Evolutionary conservation across 2,113 vertebrate species (phyloP).

Genomic region (Isichthys henryi): DNA sequence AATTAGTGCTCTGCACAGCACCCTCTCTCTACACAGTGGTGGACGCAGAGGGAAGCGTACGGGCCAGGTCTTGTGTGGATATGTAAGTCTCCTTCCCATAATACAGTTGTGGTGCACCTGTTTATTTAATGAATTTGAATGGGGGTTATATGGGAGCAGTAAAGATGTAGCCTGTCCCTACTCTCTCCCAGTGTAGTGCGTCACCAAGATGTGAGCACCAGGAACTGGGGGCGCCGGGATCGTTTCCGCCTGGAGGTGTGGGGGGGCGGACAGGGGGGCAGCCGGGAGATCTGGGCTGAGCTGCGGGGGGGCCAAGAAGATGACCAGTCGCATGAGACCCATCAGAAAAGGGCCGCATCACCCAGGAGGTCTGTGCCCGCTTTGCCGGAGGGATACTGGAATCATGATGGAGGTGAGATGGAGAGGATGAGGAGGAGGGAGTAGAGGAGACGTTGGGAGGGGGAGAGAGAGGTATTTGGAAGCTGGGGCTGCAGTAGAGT

Average conservation of each 20-base stretch:
- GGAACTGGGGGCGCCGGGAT: constrained; percentile 44
- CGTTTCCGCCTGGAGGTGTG: constrained; percentile 54
- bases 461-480: neutral
- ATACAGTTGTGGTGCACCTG: too few relatives aligned
- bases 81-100: constrained; percentile 44
- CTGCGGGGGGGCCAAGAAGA: constrained; percentile 31
- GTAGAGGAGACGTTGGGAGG: neutral
- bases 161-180: neutral
- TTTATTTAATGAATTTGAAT: neutral
- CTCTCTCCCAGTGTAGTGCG: constrained; percentile 47
- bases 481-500: neutral
- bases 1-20: constrained; percentile 50
- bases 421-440: neutral
- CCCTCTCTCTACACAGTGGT: constrained; percentile 53
- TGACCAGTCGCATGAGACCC: constrained; percentile 21
- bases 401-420: neutral
- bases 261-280: constrained; percentile 41
- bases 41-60: constrained; percentile 53
- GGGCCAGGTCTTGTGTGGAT: constrained; percentile 54
- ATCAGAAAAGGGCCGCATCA: constrained; percentile 15
- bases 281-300: constrained; percentile 48
- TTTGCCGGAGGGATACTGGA: constrained; percentile 16
- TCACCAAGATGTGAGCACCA: constrained; percentile 44
- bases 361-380: constrained; percentile 26
- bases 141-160: neutral